Percentiles rank a stretch among this genome's conserved stretches.
Evolutionary conservation across 1,140 invertebrate species (phyloP).

Genomic region (Drosophila ogumai): DNA sequence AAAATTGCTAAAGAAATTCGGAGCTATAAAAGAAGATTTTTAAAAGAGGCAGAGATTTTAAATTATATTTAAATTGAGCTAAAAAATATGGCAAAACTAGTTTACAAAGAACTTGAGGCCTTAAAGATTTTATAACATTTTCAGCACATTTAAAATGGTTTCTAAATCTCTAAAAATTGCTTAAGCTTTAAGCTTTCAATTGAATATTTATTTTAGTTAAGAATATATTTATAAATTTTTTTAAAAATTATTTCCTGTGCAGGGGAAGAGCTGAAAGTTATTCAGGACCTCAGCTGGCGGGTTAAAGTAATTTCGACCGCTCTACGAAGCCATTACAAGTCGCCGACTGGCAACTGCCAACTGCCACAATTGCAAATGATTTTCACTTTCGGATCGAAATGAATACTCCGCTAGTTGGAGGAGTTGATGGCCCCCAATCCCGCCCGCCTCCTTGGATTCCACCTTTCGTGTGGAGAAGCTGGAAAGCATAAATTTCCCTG

Average conservation of each 20-base stretch:
- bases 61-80: neutral
- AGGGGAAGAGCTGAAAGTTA: conserved; percentile 6
- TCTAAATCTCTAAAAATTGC: neutral
- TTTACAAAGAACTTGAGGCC: neutral
- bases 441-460: neutral
- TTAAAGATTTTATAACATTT: neutral
- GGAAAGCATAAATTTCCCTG: conserved; percentile 47
- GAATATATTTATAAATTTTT: fast-evolving
- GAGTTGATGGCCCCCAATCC: conserved; percentile 7
- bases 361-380: conserved; percentile 83
- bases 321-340: conserved; percentile 72
- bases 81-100: neutral
- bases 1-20: fast-evolving
- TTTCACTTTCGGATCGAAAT: conserved; percentile 82
- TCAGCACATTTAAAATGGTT: too few relatives aligned
- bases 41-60: neutral
- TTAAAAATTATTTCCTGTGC: conserved; percentile 5
- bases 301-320: conserved; percentile 78
- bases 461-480: conserved; percentile 30
- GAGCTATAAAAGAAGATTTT: neutral
- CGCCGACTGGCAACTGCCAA: conserved; percentile 45
- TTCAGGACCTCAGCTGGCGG: conserved; percentile 38
- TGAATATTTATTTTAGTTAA: neutral
- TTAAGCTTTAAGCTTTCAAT: too few relatives aligned
- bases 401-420: conserved; percentile 69